Evolutionary conservation across 1,140 invertebrate genomes (phyloP).

Genomic region (Gryllus bimaculatus): DNA sequence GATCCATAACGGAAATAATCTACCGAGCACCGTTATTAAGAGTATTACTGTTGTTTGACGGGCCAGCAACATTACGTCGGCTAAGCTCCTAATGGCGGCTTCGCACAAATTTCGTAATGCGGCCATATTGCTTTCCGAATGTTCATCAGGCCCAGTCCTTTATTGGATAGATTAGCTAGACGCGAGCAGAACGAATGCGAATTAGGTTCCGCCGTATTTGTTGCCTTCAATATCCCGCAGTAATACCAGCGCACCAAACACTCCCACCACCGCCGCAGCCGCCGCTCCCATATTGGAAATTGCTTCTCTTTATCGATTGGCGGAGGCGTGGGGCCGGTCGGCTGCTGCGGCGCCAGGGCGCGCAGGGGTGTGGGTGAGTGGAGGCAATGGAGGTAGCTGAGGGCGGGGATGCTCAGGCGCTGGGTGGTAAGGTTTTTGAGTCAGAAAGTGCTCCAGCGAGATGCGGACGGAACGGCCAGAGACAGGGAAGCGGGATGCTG

Average conservation of each 20-base stretch:
- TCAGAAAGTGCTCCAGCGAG: too few relatives aligned
- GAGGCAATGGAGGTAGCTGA: too few relatives aligned
- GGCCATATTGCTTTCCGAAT: neutral
- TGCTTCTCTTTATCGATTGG: conserved; percentile 3
- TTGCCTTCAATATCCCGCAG: neutral
- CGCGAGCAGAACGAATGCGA: neutral
- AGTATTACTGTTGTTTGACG: neutral
- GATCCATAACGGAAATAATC: neutral
- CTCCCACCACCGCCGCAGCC: neutral
- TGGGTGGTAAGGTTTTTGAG: too few relatives aligned
- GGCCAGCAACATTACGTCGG: neutral
- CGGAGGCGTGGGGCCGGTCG: too few relatives aligned
- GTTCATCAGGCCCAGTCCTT: neutral
- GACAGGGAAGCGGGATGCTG: too few relatives aligned
- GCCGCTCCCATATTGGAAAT: neutral
- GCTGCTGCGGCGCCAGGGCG: too few relatives aligned
- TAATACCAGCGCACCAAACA: neutral
- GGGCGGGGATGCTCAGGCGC: too few relatives aligned
- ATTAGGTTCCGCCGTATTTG: neutral
- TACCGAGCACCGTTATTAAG: neutral
- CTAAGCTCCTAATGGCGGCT: neutral
- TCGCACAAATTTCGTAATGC: neutral
- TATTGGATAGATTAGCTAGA: conserved; percentile 5
- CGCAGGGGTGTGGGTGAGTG: too few relatives aligned
- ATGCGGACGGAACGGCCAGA: too few relatives aligned